Evolutionary conservation across 2,113 vertebrate species (phyloP), one percentile per base, ranked within the genome.

Genomic region (Thinocorus orbignyianus): DNA sequence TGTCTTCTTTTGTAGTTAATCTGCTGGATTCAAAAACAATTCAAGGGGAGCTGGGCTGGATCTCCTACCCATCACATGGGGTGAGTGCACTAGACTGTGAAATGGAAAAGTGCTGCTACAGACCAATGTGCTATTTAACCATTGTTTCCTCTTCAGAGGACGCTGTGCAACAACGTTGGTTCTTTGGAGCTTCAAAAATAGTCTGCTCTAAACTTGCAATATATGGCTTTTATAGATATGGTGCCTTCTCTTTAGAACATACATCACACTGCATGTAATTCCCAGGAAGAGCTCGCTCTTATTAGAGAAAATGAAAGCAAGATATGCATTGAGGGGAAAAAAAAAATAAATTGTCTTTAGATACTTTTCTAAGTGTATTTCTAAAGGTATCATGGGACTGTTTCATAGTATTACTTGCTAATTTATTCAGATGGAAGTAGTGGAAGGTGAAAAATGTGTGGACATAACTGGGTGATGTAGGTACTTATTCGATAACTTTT

Each of bases 11-110:
- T 98, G 92, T 97, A 99, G 99, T 99, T 96, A 99, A 99, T 98
- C 99, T 99, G 91, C 98, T 99, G 98, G 99, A 99, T 98, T 99
- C 99, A 62, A 99, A 99, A 98, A 98, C 99, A 95, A 99, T 99
- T 98, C 99, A 99, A 98, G 99, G 99, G 87, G 99, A 99, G 98
- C 98, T 99, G 96, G 99, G 99, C 97, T 99, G 99, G 99, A 99
- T 99, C 97, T 99, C 99, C 97, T 99, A 99, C 95, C 99, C 99
- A 70, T 98, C 98, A 62, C 99, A 99, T 66, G 99, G 99, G 98
- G 99, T 99, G 97, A 99, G 99, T 99, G 96, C 72, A 94, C 48
- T 79, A 41, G 92, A 94, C 77, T 96, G 77, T 94, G 88, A 97
- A 97, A 97, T 90, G 88, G 81, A 18, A 96, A 77, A 90, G 51